These are phyloP conservation scores for Plodia interpunctella DNA, from an alignment of 1,140 invertebrate species.

Conservation along the genomic window DNA sequence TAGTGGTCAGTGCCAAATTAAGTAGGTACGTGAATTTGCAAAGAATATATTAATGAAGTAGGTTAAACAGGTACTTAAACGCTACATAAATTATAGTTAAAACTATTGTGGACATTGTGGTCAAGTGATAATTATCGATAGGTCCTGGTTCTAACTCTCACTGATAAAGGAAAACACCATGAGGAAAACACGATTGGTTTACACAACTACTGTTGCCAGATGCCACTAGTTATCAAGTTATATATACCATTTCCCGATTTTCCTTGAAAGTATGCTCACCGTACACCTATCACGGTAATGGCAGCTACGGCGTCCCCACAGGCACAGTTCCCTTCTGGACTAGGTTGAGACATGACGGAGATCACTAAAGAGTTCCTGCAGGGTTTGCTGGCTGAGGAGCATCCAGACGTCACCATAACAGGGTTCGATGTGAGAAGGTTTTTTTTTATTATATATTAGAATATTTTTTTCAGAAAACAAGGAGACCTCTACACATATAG, in stretches of 20 bases:
- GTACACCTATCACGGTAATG: neutral
- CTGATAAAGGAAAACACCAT: no score
- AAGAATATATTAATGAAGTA: no score
- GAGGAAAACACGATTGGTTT: no score
- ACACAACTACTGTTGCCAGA: no score
- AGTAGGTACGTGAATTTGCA: no score
- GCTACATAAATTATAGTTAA: no score
- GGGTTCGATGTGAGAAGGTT: conserved; percentile 44
- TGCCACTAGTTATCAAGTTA: neutral
- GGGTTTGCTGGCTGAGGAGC: conserved; percentile 52
- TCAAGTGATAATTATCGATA: no score
- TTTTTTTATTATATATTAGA: neutral
- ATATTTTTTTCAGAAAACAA: neutral
- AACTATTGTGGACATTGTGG: no score
- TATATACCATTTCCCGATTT: neutral
- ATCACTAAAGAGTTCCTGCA: conserved; percentile 60
- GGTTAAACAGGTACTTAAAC: no score
- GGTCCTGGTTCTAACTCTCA: no score
- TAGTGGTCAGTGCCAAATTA: no score
- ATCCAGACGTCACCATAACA: conserved; percentile 51
- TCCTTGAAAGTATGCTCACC: neutral
- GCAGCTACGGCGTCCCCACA: neutral
- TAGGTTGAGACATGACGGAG: conserved; percentile 34
- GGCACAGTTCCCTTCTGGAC: neutral
- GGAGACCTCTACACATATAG: no score